A percentile compares a stretch with the other conserved stretches of the same genome.
Conservation (phyloP, 1,140 invertebrate species). For the Bombyx mandarina region DNA sequence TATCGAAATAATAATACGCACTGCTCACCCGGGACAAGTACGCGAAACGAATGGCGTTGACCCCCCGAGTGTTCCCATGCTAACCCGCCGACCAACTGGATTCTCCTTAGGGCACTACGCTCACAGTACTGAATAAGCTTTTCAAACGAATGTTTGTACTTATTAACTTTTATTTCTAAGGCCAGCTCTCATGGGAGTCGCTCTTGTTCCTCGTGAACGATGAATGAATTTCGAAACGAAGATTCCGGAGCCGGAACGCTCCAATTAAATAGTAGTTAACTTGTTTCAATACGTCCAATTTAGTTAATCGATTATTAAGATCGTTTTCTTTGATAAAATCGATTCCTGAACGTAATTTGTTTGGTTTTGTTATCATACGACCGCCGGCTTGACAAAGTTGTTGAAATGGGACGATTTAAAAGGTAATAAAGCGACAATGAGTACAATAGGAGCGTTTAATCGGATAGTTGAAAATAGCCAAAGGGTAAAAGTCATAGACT, state of each 20-base stretch:
- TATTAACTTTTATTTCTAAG: conserved; percentile 67
- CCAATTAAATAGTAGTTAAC: too few relatives aligned
- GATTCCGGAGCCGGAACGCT: too few relatives aligned
- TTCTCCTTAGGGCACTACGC: conserved; percentile 53
- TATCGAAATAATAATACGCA: conserved; percentile 68
- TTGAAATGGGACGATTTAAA: too few relatives aligned
- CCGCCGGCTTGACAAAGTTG: too few relatives aligned
- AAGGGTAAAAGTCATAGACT: neutral
- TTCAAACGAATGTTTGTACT: conserved; percentile 55
- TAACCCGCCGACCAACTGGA: conserved; percentile 51
- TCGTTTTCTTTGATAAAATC: too few relatives aligned
- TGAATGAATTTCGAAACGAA: too few relatives aligned
- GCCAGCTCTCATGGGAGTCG: conserved; percentile 53
- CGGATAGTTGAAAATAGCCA: conserved; percentile 1
- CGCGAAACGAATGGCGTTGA: conserved; percentile 62
- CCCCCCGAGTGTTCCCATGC: conserved; percentile 63
- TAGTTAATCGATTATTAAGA: too few relatives aligned
- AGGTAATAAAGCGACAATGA: too few relatives aligned
- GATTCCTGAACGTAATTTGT: too few relatives aligned
- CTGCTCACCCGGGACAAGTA: conserved; percentile 59
- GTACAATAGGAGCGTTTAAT: too few relatives aligned
- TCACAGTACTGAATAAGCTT: conserved; percentile 50
- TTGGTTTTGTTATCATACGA: too few relatives aligned
- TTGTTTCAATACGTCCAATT: too few relatives aligned
- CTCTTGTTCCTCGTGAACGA: neutral